Evolutionary conservation across 1,140 invertebrate species (phyloP).

Genomic region (Melitaea cinxia): DNA sequence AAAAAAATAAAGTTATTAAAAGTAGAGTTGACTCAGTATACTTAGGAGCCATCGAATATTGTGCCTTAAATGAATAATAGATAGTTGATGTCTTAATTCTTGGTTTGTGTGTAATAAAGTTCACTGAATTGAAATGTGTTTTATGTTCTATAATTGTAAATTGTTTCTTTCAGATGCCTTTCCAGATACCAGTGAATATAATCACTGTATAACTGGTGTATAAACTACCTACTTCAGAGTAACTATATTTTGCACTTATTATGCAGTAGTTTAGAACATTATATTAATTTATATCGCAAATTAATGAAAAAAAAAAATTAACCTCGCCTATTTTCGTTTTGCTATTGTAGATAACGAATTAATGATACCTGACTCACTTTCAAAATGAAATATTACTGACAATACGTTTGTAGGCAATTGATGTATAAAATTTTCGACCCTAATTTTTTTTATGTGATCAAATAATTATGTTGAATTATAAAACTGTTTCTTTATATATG

Average conservation of each 20-base stretch:
- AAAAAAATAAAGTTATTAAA: too few relatives aligned
- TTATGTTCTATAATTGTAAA: background rate
- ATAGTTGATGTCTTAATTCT: too few relatives aligned
- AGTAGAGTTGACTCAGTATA: too few relatives aligned
- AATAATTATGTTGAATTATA: too few relatives aligned
- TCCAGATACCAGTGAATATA: background rate
- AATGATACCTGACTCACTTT: conserved; percentile 21
- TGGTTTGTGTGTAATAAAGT: too few relatives aligned
- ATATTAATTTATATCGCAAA: conserved; percentile 56
- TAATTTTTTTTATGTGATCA: too few relatives aligned
- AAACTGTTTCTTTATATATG: too few relatives aligned
- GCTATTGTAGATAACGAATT: conserved; percentile 69
- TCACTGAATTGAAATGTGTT: too few relatives aligned
- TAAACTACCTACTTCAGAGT: conserved; percentile 50
- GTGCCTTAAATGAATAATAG: too few relatives aligned
- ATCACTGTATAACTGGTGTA: conserved; percentile 23
- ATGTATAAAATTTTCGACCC: too few relatives aligned
- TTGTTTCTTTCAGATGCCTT: conserved; percentile 54
- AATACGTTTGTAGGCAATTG: background rate
- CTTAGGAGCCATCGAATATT: too few relatives aligned
- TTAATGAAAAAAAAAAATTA: conserved; percentile 47
- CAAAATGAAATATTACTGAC: background rate
- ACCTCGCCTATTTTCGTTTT: conserved; percentile 53
- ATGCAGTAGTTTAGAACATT: conserved; percentile 52
- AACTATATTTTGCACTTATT: conserved; percentile 62